These are phyloP conservation scores for Cataglyphis altisquamis DNA, from an alignment of 2,888 invertebrate species.

Conservation along the genomic window DNA sequence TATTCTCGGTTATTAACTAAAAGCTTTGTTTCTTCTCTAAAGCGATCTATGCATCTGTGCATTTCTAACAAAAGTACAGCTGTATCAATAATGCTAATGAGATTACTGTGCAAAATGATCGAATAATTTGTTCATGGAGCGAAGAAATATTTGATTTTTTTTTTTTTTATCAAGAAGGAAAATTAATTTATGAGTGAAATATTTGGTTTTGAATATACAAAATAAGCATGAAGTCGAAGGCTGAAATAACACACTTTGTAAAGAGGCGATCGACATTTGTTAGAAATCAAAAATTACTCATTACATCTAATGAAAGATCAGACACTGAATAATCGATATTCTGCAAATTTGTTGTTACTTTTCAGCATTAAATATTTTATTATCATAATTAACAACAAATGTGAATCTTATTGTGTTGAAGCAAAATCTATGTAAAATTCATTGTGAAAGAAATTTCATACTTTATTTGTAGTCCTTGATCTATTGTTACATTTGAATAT, in stretches of 20 bases:
- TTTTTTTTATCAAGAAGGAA: background rate
- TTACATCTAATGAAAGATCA: background rate
- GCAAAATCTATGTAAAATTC: background rate
- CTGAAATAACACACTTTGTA: constrained; percentile 34
- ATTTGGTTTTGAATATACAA: constrained; percentile 14
- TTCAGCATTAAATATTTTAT: background rate
- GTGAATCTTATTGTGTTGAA: background rate
- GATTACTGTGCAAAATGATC: background rate
- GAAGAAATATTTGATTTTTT: background rate
- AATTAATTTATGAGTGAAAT: constrained; percentile 11
- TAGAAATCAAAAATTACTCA: constrained; percentile 9
- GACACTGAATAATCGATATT: background rate
- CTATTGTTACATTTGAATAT: background rate
- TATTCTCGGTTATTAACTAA: background rate
- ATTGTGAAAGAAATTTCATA: background rate
- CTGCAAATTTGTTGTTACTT: background rate
- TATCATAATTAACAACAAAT: background rate
- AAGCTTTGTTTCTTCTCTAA: background rate
- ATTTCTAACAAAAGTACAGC: background rate
- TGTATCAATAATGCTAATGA: constrained; percentile 23
- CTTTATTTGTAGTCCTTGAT: background rate
- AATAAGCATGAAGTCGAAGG: constrained; percentile 13
- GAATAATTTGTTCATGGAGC: background rate
- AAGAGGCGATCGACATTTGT: background rate
- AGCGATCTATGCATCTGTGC: background rate